These are phyloP conservation scores for Tarsius wallacei DNA, from an alignment of 2,797 vertebrate species.

Conservation along the genomic window DNA sequence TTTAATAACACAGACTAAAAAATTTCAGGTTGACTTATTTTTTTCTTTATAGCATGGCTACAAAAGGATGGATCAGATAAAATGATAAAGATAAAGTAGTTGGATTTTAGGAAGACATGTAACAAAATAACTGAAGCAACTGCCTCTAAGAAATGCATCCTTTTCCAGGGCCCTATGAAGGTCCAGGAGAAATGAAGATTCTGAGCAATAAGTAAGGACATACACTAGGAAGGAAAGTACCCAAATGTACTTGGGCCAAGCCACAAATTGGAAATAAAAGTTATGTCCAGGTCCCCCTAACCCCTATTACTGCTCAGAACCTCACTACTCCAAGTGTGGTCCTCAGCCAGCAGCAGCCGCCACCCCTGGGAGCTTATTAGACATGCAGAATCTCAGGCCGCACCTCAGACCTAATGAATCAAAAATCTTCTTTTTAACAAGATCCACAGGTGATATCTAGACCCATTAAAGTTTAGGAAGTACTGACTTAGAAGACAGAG, in stretches of 20 bases:
- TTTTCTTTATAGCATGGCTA: neutral
- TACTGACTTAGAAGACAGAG: neutral
- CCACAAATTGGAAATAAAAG: constrained; percentile 26
- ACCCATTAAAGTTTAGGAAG: constrained; percentile 34
- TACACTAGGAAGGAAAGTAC: neutral
- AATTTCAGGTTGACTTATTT: neutral
- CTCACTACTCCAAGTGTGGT: neutral
- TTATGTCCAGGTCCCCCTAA: neutral
- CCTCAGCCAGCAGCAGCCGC: neutral
- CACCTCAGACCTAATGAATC: neutral
- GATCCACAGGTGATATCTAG: neutral
- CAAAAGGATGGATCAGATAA: constrained; percentile 14
- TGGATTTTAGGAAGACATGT: neutral
- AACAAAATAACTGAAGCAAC: neutral
- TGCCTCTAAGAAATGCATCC: neutral
- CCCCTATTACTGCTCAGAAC: neutral
- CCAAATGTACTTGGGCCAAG: neutral
- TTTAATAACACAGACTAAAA: neutral
- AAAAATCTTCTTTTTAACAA: constrained; percentile 70
- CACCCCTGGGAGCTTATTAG: neutral
- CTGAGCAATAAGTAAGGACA: neutral
- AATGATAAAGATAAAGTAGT: neutral
- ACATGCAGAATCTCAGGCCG: neutral
- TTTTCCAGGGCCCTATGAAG: neutral
- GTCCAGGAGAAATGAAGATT: neutral